A percentile compares a stretch with the other conserved stretches of the same genome.
Conservation (phyloP, 2,797 vertebrate species). For the Eulemur albifrons region DNA sequence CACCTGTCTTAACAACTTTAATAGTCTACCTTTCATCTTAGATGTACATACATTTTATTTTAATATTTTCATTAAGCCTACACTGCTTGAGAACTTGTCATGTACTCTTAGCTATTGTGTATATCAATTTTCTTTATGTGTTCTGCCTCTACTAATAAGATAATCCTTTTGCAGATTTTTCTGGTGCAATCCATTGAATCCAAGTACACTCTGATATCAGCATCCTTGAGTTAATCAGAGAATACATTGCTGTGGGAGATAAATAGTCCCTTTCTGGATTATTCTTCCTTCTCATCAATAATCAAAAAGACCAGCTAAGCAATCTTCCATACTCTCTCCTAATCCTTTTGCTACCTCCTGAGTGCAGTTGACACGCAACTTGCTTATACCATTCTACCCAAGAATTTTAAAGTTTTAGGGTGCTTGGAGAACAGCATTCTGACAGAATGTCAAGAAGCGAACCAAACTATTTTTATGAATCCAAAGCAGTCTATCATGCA, state of each 20-base stretch:
- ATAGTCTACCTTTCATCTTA: not conserved
- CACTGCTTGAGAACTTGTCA: not conserved
- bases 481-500: not conserved
- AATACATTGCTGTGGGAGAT: conserved; percentile 63
- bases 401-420: not conserved
- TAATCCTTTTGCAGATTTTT: conserved; percentile 51
- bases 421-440: not conserved
- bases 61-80: not conserved
- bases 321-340: conserved; percentile 35
- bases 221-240: conserved; percentile 60
- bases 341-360: not conserved
- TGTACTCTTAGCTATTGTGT: not conserved
- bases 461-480: not conserved
- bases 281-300: conserved; percentile 64
- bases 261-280: conserved; percentile 55
- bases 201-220: conserved; percentile 1
- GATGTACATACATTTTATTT: not conserved
- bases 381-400: not conserved
- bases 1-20: not conserved
- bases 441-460: not conserved
- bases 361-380: not conserved
- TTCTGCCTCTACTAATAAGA: conserved; percentile 49
- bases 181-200: conserved; percentile 39
- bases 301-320: conserved; percentile 59
- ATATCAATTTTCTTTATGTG: conserved; percentile 34